Evolutionary conservation across 2,797 vertebrate genomes (phyloP), one percentile per base, ranked within the genome.

Genomic region (Cryptoprocta ferox): DNA sequence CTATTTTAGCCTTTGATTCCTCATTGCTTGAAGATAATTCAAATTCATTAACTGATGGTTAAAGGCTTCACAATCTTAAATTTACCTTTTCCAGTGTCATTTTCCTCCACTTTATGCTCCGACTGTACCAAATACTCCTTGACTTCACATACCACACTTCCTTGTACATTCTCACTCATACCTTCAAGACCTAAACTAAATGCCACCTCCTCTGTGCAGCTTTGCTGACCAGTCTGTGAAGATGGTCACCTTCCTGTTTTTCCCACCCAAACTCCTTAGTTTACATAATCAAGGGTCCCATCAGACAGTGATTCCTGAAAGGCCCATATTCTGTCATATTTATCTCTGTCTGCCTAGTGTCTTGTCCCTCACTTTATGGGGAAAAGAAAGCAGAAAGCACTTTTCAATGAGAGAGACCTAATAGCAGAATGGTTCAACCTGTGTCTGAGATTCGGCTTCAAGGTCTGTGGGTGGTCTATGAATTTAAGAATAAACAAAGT

Each of bases 401-500:
- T 94, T 94, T 93, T 68, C 71, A 81, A 11, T 50, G 13, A 83
- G 66, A 94, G 35, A 65, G 9, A 73, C 3, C 56, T 14, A 92
- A 90, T 16, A 87, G 61, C 32, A 94, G 88, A 93, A 53, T 19
- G 32, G 30, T 84, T 86, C 35, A 88, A 84, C 26, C 5, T 91
- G 37, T 53, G 42, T 30, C 81, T 75, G 68, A 96, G 68, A 88
- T 18, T 90, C 53, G 45, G 24, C 63, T 93, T 96, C 48, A 87
- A 50, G 53, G 35, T 53, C 32, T 85, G 42, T 14, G 8, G 6
- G 5, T 45, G 39, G 11, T 82, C 48, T 88, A 28, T 65, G 42
- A 93, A 95, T 9, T 87, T 87, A 86, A 30, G 16, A 92, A 92
- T 61, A 50, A 96, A 86, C 37, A 68, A 12, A 53, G 50, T 35